phyloP scores from a whole-genome alignment of 2,888 invertebrate genomes.

The Mesochorus sp. region DNA sequence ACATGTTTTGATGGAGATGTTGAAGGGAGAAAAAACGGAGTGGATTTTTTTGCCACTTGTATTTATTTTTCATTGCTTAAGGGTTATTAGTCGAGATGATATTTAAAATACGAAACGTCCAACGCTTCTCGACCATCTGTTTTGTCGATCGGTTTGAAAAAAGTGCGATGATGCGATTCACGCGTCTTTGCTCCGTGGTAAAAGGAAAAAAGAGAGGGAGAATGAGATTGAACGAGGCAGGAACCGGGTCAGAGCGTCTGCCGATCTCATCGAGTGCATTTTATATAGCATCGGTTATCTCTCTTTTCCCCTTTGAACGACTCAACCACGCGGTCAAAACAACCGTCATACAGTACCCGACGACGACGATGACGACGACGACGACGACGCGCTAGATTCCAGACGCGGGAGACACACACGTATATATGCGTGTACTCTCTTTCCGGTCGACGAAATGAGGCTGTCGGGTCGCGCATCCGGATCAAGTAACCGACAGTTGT shows the following conservation, averaged over 20 bases:
- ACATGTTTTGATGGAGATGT: no score
- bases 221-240: conserved; percentile 20
- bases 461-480: conserved; percentile 46
- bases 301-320: background rate
- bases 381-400: conserved; percentile 50
- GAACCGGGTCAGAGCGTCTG: conserved; percentile 69
- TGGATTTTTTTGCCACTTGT: no score
- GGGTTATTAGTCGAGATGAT: no score
- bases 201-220: conserved; percentile 17
- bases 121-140: no score
- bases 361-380: background rate
- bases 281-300: background rate
- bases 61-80: no score
- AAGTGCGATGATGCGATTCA: no score
- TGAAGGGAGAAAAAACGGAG: no score
- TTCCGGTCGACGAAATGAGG: conserved; percentile 51
- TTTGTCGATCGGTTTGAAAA: background rate
- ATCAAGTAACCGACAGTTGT: background rate
- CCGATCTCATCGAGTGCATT: conserved; percentile 55
- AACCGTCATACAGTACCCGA: background rate
- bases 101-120: no score
- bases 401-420: conserved; percentile 37
- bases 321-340: conserved; percentile 12
- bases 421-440: no score
- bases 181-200: no score